These are phyloP conservation scores for Polia nebulosa DNA, from an alignment of 2,888 invertebrate genomes.

Conservation along the genomic window DNA sequence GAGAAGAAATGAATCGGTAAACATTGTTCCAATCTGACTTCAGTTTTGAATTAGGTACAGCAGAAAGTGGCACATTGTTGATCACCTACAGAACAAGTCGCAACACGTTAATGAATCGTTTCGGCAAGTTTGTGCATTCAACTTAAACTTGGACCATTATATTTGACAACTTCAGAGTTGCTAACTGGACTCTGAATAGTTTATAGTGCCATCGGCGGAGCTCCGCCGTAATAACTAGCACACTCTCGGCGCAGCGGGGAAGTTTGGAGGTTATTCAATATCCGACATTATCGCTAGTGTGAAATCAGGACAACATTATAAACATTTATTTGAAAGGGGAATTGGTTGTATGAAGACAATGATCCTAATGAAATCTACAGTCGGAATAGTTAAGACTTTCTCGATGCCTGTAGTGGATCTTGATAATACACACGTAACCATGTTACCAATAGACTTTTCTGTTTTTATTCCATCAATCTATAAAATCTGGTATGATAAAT, in stretches of 20 bases:
- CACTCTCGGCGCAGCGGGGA: neutral
- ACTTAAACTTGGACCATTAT: constrained; percentile 43
- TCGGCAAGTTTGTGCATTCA: constrained; percentile 13
- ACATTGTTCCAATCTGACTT: neutral
- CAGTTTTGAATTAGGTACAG: neutral
- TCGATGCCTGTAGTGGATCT: neutral
- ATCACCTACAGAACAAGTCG: neutral
- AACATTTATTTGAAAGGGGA: neutral
- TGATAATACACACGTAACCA: neutral
- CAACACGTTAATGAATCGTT: constrained; percentile 8
- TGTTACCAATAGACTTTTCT: neutral
- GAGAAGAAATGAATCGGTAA: neutral
- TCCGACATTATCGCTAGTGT: neutral
- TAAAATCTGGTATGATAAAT: neutral
- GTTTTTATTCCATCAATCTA: constrained; percentile 15
- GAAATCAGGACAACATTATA: neutral
- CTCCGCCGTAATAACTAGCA: neutral
- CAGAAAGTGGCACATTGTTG: neutral
- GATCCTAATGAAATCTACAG: neutral
- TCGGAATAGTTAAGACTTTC: neutral
- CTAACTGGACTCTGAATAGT: constrained; percentile 52
- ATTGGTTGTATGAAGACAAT: neutral
- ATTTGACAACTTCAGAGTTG: constrained; percentile 27
- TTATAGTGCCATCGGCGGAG: constrained; percentile 32
- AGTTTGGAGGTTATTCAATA: constrained; percentile 8